These are phyloP conservation scores for Tenebrosternarchus preto DNA, from an alignment of 2,113 vertebrate species.

Conservation along the genomic window DNA sequence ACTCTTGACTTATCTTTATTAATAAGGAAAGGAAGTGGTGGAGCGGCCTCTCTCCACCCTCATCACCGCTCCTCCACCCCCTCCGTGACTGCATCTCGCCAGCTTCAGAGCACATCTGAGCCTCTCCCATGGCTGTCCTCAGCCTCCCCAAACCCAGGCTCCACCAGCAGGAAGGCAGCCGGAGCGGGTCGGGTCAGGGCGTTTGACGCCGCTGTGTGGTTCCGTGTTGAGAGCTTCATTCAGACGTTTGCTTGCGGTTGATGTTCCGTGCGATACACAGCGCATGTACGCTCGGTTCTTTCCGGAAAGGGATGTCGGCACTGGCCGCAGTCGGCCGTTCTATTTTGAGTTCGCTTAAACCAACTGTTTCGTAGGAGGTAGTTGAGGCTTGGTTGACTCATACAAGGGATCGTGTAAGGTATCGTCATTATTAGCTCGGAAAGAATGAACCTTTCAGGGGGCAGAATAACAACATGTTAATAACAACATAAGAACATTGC, in stretches of 20 bases:
- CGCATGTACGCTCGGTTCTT: not conserved
- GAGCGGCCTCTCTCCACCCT: slow-evolving; percentile 33
- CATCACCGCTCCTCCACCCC: slow-evolving; percentile 36
- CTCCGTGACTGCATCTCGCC: slow-evolving; percentile 46
- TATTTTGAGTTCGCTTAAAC: slow-evolving; percentile 43
- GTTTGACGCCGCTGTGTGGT: not conserved
- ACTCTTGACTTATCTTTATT: slow-evolving; percentile 64
- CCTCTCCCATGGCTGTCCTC: not conserved
- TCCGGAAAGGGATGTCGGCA: not conserved
- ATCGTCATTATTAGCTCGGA: slow-evolving; percentile 48
- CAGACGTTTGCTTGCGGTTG: not conserved
- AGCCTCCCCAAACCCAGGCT: not conserved
- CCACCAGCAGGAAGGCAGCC: not conserved
- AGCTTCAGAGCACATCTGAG: slow-evolving; percentile 60
- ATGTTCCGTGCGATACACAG: not conserved
- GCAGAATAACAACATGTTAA: slow-evolving; percentile 67
- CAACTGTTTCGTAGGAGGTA: slow-evolving; percentile 45
- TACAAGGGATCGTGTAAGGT: slow-evolving; percentile 26
- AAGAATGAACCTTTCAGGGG: slow-evolving; percentile 66
- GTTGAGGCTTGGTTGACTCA: slow-evolving; percentile 19
- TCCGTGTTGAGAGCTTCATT: not conserved
- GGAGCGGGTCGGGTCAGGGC: not conserved
- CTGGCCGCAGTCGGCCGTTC: slow-evolving; percentile 29
- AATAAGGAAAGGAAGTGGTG: slow-evolving; percentile 59
- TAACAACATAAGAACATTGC: slow-evolving; percentile 58